phyloP scores from a whole-genome alignment of 2,797 vertebrate genomes.

The Pristis pectinata region DNA sequence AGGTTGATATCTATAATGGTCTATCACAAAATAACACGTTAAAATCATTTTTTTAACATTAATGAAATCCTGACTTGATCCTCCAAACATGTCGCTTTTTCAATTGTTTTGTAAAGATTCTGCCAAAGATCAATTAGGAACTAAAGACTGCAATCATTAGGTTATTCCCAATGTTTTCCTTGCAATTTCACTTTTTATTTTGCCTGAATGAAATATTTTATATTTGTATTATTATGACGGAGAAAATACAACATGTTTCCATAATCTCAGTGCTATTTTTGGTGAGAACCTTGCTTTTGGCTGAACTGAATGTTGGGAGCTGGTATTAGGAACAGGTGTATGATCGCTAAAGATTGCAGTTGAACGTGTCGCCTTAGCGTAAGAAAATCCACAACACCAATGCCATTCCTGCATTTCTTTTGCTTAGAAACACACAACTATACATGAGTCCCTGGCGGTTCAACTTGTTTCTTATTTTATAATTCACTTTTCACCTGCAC shows the following conservation, averaged over 20 bases:
- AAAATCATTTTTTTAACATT: neutral
- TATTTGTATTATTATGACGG: no score
- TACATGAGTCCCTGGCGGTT: neutral
- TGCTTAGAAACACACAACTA: neutral
- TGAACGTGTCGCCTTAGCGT: neutral
- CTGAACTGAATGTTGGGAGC: neutral
- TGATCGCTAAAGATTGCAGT: neutral
- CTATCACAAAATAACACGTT: neutral
- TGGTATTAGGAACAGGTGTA: neutral
- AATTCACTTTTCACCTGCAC: neutral
- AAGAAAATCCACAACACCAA: conserved; percentile 18
- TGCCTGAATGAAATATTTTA: no score
- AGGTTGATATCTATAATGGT: neutral
- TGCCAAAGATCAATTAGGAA: neutral
- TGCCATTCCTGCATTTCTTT: neutral
- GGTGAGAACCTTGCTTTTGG: neutral
- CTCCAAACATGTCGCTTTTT: neutral
- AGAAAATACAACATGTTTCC: no score
- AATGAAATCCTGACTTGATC: neutral
- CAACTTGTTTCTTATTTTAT: neutral
- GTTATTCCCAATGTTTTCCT: no score
- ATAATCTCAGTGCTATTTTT: neutral
- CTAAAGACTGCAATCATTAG: no score
- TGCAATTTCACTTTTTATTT: no score
- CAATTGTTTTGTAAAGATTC: neutral